Conservation (phyloP, 2,888 invertebrate species). For the Melangyna quadrimaculata region DNA sequence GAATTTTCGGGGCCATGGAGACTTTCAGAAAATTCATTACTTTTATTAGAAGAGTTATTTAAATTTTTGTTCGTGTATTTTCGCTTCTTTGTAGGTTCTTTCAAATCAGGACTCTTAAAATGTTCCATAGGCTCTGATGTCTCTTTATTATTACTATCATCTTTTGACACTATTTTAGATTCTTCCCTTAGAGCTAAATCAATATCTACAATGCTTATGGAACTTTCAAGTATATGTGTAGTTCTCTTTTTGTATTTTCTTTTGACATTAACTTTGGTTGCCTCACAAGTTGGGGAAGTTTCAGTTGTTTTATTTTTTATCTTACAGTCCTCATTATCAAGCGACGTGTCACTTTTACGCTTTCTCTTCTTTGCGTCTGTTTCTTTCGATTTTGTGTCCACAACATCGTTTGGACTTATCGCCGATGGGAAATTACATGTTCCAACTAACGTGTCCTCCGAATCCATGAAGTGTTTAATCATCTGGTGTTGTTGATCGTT, state of each 20-base stretch:
- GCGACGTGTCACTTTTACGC: neutral
- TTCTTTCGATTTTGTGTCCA: neutral
- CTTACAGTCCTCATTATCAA: neutral
- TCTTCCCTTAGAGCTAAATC: neutral
- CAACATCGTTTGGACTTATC: neutral
- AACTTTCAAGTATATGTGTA: neutral
- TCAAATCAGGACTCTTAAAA: neutral
- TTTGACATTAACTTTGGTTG: neutral
- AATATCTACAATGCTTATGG: neutral
- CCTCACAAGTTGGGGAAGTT: neutral
- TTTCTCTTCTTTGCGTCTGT: neutral
- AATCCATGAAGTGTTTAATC: neutral
- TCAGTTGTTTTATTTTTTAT: neutral
- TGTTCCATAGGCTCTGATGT: neutral
- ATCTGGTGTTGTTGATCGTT: neutral
- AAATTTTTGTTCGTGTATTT: neutral
- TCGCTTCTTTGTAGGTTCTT: neutral
- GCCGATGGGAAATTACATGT: neutral
- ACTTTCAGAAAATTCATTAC: neutral
- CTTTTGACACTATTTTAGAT: neutral
- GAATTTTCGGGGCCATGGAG: neutral
- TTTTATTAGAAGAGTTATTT: neutral
- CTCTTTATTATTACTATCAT: neutral
- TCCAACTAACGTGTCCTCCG: neutral
- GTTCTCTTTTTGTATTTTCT: constrained; percentile 2